Conservation (phyloP, 2,113 vertebrate genomes). For the Rhinolophus ferrumequinum region DNA sequence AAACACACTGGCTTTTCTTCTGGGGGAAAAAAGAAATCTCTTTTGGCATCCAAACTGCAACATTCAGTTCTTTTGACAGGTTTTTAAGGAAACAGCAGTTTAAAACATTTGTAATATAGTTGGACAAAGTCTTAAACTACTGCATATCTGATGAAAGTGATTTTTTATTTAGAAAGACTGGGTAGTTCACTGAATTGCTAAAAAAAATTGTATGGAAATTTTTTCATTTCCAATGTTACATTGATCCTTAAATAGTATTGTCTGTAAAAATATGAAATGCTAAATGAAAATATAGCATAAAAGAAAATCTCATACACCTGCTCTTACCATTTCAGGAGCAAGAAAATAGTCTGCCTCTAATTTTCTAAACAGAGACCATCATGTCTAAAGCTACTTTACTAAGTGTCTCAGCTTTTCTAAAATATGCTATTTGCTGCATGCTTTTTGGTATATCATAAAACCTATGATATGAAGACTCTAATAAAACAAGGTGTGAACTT, state of each 20-base stretch:
- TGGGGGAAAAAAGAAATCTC: neutral
- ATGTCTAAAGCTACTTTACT: slow-evolving; percentile 6
- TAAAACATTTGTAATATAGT: slow-evolving; percentile 50
- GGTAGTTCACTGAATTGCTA: slow-evolving; percentile 56
- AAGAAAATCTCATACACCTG: slow-evolving; percentile 67
- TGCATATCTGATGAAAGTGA: slow-evolving; percentile 18
- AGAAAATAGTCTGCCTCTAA: slow-evolving; percentile 47
- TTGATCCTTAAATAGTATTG: slow-evolving; percentile 59
- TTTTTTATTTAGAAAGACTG: slow-evolving; percentile 49
- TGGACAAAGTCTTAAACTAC: slow-evolving; percentile 26
- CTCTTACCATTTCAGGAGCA: slow-evolving; percentile 51
- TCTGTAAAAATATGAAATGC: slow-evolving; percentile 56
- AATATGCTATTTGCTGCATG: neutral
- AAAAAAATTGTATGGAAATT: slow-evolving; percentile 37
- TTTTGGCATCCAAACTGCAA: slow-evolving; percentile 3
- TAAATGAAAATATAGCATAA: slow-evolving; percentile 52
- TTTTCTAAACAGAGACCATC: slow-evolving; percentile 53
- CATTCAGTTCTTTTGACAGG: slow-evolving; percentile 1
- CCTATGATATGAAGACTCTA: neutral
- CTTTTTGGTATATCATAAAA: slow-evolving; percentile 30
- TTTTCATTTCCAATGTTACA: slow-evolving; percentile 53
- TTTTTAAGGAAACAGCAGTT: slow-evolving; percentile 41
- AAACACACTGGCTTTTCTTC: neutral
- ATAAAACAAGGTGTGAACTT: neutral
- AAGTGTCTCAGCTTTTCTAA: neutral